These are phyloP conservation scores for Montipora foliosa DNA, from an alignment of 64 coral and sea anemone genomes.

Conservation along the genomic window DNA sequence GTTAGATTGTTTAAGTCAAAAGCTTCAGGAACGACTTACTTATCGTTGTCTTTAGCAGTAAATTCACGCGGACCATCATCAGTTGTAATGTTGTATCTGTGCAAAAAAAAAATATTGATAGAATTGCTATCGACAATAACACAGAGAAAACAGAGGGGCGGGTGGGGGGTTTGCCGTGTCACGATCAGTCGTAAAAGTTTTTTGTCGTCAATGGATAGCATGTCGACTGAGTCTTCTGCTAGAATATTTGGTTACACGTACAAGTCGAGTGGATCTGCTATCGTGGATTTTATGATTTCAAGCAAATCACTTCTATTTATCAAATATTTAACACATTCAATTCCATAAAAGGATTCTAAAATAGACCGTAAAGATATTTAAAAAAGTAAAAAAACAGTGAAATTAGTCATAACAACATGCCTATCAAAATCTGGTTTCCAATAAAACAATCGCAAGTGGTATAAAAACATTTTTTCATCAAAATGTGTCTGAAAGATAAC, in stretches of 20 bases:
- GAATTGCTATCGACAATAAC: neutral
- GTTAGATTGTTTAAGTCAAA: neutral
- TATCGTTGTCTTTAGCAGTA: neutral
- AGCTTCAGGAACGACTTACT: conserved; percentile 9
- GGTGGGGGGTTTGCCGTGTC: neutral
- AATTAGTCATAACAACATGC: too few relatives aligned
- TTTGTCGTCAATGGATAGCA: conserved; percentile 4
- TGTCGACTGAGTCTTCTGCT: conserved; percentile 4
- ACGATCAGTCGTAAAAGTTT: neutral
- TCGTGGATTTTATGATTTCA: neutral
- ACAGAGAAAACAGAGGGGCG: neutral
- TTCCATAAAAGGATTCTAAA: too few relatives aligned
- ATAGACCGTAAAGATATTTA: too few relatives aligned
- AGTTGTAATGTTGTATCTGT: conserved; percentile 34
- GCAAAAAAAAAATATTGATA: neutral
- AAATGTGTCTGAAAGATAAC: neutral
- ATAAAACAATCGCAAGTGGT: neutral
- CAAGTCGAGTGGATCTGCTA: neutral
- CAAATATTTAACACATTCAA: too few relatives aligned
- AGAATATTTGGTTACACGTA: conserved; percentile 3
- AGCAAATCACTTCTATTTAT: too few relatives aligned
- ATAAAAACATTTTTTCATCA: neutral
- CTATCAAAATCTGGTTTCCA: neutral
- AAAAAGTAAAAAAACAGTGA: too few relatives aligned
- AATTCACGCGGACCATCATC: conserved; percentile 35